A percentile compares a stretch with the other conserved stretches of the same genome.
Conservation (phyloP, 2,888 invertebrate genomes). For the Hyposoter didymator region DNA sequence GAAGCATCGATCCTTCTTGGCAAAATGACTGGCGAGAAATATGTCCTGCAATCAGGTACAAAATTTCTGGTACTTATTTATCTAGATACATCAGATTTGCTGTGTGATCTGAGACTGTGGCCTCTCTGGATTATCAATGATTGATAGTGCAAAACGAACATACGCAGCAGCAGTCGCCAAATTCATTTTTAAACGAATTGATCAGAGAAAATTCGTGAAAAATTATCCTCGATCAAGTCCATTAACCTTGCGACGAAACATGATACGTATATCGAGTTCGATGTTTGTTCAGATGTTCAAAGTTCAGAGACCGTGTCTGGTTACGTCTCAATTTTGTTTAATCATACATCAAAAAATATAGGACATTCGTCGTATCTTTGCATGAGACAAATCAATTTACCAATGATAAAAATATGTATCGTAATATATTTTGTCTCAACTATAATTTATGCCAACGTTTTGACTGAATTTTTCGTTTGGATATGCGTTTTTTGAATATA, state of each 20-base stretch:
- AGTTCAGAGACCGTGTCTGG: conserved; percentile 5
- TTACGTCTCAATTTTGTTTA: background rate
- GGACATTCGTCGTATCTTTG: background rate
- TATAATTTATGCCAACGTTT: background rate
- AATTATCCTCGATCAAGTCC: background rate
- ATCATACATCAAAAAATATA: background rate
- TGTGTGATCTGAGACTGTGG: background rate
- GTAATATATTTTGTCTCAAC: background rate
- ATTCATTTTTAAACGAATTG: background rate
- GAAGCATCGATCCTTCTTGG: conserved; percentile 62
- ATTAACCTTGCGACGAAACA: conserved; percentile 8
- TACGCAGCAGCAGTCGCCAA: background rate
- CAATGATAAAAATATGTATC: background rate
- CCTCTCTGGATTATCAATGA: background rate
- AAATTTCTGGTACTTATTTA: conserved; percentile 7
- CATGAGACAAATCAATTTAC: conserved; percentile 3
- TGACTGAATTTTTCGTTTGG: background rate
- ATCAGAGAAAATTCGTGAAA: background rate
- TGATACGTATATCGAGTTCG: background rate
- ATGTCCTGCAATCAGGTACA: conserved; percentile 36
- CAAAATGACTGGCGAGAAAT: conserved; percentile 55
- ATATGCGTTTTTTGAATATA: background rate
- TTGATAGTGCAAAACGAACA: background rate
- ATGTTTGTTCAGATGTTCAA: conserved; percentile 34
- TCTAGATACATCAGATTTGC: background rate